phyloP scores from a whole-genome alignment of 2,797 vertebrate species.

The Anguilla anguilla region DNA sequence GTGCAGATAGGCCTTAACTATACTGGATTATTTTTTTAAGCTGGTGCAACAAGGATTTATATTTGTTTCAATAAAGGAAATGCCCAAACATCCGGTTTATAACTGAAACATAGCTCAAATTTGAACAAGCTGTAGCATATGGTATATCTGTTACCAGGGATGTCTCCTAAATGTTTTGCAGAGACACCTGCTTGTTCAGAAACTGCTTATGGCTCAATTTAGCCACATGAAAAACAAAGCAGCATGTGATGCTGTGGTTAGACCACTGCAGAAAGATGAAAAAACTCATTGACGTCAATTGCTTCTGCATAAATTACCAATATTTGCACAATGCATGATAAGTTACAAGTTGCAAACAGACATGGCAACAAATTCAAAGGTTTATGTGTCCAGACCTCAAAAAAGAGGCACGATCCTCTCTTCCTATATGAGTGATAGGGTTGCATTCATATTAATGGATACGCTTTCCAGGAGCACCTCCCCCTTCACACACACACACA shows the following conservation, averaged over 20 bases:
- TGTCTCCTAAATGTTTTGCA: too few relatives aligned
- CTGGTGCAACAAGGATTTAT: too few relatives aligned
- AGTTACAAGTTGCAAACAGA: neutral
- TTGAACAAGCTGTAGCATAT: neutral
- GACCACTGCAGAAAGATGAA: neutral
- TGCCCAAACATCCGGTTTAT: neutral
- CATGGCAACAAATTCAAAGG: neutral
- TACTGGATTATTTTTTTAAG: too few relatives aligned
- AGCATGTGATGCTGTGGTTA: neutral
- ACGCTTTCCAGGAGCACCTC: neutral
- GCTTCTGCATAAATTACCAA: neutral
- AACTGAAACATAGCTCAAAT: neutral
- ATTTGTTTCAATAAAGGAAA: neutral
- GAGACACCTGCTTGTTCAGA: too few relatives aligned
- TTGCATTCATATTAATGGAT: constrained; percentile 3
- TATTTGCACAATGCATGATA: neutral
- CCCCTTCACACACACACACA: too few relatives aligned
- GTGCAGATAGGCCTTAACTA: too few relatives aligned
- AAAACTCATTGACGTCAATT: neutral
- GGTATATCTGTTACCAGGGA: neutral
- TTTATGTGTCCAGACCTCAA: neutral
- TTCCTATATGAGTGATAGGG: neutral
- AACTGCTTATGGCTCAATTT: neutral
- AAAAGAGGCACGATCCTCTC: neutral
- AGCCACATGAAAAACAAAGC: neutral